phyloP scores from a whole-genome alignment of 1,140 invertebrate genomes.

The Pseudomyrmex sp. region DNA sequence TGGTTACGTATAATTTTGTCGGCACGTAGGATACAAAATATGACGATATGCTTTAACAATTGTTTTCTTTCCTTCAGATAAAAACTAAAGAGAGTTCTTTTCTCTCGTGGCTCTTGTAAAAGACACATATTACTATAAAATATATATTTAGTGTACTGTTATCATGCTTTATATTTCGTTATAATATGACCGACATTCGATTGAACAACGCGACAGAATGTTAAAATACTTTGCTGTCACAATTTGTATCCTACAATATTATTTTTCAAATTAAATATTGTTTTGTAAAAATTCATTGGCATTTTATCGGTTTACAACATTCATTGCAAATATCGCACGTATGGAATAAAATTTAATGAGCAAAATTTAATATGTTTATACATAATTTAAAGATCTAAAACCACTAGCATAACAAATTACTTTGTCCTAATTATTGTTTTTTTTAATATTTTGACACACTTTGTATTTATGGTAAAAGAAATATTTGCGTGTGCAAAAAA shows the following conservation, averaged over 20 bases:
- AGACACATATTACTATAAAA: conserved; percentile 38
- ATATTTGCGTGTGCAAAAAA: neutral
- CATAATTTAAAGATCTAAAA: conserved; percentile 33
- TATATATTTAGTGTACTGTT: conserved; percentile 29
- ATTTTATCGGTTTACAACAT: conserved; percentile 24
- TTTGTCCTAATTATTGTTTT: neutral
- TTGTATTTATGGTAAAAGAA: neutral
- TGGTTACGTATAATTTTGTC: conserved; percentile 42
- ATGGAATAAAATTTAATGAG: conserved; percentile 5
- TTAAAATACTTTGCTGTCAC: neutral
- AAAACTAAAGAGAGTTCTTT: conserved; percentile 18
- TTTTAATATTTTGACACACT: neutral
- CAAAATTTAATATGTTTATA: neutral
- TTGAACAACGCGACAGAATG: conserved; percentile 9
- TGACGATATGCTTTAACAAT: conserved; percentile 28
- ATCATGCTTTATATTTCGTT: conserved; percentile 12
- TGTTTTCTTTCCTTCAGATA: neutral
- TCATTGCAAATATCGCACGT: conserved; percentile 11
- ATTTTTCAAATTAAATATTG: conserved; percentile 16
- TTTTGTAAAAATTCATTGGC: conserved; percentile 49
- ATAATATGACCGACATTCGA: neutral
- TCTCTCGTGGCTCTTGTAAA: conserved; percentile 10
- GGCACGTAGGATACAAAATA: conserved; percentile 6
- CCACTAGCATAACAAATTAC: neutral
- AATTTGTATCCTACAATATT: conserved; percentile 28